Conservation (phyloP, 2,113 vertebrate genomes). For the Microtus pennsylvanicus region DNA sequence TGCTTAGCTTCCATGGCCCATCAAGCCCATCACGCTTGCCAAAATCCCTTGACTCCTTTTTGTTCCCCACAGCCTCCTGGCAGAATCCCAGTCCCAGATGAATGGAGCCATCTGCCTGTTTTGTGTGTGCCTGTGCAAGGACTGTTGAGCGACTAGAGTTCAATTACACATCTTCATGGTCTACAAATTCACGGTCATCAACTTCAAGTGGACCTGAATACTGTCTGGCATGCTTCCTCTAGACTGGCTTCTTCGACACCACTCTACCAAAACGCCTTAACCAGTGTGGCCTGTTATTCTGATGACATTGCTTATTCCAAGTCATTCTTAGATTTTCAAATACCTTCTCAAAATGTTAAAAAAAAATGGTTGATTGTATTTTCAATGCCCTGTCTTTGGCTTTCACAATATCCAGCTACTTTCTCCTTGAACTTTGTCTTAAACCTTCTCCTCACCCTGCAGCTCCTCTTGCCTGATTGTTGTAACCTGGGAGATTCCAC, state of each 20-base stretch:
- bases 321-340: neutral
- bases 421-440: neutral
- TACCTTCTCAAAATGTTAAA: neutral
- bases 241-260: neutral
- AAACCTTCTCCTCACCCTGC: neutral
- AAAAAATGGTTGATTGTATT: neutral
- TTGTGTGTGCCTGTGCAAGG: neutral
- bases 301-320: neutral
- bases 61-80: neutral
- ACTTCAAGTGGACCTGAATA: neutral
- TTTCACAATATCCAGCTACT: neutral
- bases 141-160: neutral
- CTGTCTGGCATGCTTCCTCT: neutral
- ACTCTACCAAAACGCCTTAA: neutral
- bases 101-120: constrained; percentile 22
- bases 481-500: neutral
- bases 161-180: neutral
- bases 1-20: neutral
- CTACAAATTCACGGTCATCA: neutral
- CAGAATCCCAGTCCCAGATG: neutral
- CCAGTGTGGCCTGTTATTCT: neutral
- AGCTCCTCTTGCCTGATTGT: neutral
- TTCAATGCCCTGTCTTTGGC: neutral
- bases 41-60: neutral
- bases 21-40: neutral